Evolutionary conservation across 2,888 invertebrate species (phyloP).

Genomic region (Temnothorax ravouxi): DNA sequence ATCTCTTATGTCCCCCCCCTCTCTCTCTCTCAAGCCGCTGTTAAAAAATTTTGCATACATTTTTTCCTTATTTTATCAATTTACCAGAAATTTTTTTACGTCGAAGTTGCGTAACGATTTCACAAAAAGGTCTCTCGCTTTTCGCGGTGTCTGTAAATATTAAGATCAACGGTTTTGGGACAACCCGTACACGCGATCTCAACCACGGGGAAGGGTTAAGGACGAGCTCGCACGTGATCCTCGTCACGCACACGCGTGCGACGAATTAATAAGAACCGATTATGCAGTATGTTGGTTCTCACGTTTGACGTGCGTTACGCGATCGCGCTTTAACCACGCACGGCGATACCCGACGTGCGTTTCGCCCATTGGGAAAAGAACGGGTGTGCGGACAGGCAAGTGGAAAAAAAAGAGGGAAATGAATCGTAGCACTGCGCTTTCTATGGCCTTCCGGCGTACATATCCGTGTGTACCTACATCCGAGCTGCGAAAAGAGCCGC

Average conservation of each 20-base stretch:
- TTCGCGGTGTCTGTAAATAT: neutral
- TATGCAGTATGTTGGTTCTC: slow-evolving; percentile 67
- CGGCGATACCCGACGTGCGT: slow-evolving; percentile 15
- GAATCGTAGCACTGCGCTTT: slow-evolving; percentile 43
- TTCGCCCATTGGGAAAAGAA: slow-evolving; percentile 1
- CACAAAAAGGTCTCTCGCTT: neutral
- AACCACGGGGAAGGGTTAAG: slow-evolving; percentile 15
- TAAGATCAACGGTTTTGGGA: neutral
- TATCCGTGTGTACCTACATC: slow-evolving; percentile 29
- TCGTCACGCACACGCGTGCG: slow-evolving; percentile 57
- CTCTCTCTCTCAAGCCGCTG: neutral
- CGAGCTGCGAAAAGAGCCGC: slow-evolving; percentile 45
- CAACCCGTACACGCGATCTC: slow-evolving; percentile 17
- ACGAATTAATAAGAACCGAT: slow-evolving; percentile 77
- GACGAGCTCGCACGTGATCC: slow-evolving; percentile 11
- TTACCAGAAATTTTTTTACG: neutral
- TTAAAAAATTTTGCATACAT: neutral
- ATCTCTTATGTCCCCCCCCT: neutral
- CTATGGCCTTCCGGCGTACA: slow-evolving; percentile 49
- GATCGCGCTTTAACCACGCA: slow-evolving; percentile 36
- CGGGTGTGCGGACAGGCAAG: slow-evolving; percentile 30
- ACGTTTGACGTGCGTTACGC: slow-evolving; percentile 21
- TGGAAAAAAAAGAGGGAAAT: slow-evolving; percentile 45
- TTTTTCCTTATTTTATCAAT: neutral
- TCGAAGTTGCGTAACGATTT: neutral